These are phyloP conservation scores for Neodiprion lecontei DNA, from an alignment of 1,140 invertebrate genomes.

Conservation along the genomic window DNA sequence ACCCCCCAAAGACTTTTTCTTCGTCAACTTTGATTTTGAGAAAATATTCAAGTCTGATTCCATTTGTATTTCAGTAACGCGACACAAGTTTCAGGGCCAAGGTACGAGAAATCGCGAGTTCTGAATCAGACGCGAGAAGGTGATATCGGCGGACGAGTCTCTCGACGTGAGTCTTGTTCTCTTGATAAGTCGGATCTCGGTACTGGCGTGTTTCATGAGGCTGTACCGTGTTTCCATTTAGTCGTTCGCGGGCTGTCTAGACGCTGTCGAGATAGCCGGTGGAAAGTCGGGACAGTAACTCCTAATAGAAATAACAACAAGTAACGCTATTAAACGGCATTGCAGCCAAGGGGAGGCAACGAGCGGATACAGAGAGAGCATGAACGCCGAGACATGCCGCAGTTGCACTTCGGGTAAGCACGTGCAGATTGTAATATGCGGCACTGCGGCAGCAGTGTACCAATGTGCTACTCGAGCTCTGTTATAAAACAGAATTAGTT, in stretches of 20 bases:
- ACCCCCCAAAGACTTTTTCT: conserved; percentile 30
- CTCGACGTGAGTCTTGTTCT: background rate
- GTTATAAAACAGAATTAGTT: background rate
- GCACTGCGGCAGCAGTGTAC: background rate
- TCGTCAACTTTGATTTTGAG: background rate
- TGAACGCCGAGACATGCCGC: background rate
- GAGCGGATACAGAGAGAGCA: background rate
- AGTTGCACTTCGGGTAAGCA: background rate
- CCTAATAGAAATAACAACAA: conserved; percentile 17
- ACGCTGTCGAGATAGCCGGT: conserved; percentile 14
- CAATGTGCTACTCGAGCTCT: background rate
- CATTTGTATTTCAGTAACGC: conserved; percentile 16
- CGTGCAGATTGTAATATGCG: conserved; percentile 8
- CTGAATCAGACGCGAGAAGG: too few relatives aligned
- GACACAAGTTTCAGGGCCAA: conserved; percentile 19
- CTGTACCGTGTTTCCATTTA: conserved; percentile 13
- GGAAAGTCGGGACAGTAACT: conserved; percentile 13
- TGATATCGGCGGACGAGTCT: too few relatives aligned
- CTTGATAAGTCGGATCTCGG: background rate
- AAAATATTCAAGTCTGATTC: conserved; percentile 28
- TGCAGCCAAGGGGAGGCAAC: background rate
- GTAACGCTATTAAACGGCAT: conserved; percentile 14
- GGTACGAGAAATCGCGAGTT: conserved; percentile 19
- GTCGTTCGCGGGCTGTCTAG: background rate
- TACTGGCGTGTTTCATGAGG: background rate